A percentile compares a stretch with the other conserved stretches of the same genome.
Conservation (phyloP, 1,140 invertebrate species). For the Spodoptera frugiperda region DNA sequence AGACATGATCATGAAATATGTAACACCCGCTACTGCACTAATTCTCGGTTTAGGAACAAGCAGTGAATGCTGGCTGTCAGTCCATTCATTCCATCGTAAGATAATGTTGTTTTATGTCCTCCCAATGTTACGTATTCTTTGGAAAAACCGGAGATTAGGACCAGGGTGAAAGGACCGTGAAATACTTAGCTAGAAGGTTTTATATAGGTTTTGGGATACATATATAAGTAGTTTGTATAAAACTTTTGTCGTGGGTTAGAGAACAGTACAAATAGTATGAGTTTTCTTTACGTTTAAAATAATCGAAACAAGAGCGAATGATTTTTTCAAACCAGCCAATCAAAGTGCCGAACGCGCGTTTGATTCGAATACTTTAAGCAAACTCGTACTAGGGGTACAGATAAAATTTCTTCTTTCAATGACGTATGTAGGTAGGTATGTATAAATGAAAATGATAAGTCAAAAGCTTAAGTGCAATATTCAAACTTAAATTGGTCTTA, state of each 20-base stretch:
- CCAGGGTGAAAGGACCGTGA: conserved; percentile 15
- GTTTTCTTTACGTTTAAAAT: no score
- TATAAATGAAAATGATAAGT: no score
- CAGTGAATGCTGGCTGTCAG: conserved; percentile 19
- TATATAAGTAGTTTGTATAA: not conserved
- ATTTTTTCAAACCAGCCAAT: no score
- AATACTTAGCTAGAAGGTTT: no score
- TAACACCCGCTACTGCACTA: conserved; percentile 5
- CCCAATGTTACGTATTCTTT: not conserved
- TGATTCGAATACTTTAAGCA: no score
- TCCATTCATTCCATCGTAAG: not conserved
- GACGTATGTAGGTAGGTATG: no score
- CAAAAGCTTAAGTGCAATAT: no score
- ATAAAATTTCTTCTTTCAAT: no score
- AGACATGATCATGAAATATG: not conserved
- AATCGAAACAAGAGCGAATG: no score
- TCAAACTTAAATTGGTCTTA: no score
- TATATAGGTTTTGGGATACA: not conserved
- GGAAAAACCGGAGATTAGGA: not conserved
- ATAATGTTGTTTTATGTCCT: not conserved
- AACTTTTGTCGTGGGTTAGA: not conserved
- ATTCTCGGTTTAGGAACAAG: not conserved
- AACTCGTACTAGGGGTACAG: no score
- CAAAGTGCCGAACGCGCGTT: no score
- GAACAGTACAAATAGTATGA: not conserved